Evolutionary conservation across 1,140 invertebrate species (phyloP).

Genomic region (Charaxes varanes): DNA sequence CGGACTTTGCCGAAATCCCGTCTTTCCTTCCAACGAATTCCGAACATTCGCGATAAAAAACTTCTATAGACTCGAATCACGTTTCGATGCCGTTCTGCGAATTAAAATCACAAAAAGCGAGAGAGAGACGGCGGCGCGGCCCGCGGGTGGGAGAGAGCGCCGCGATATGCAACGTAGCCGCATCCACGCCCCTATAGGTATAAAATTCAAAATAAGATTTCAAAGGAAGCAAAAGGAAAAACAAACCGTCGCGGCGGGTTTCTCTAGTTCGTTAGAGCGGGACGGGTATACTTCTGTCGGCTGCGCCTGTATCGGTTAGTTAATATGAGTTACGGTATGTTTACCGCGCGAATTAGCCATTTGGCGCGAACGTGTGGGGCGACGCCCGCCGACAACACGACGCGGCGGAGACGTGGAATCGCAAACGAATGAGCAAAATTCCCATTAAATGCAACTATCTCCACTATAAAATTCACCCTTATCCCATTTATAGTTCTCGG

Average conservation of each 20-base stretch:
- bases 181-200: slow-evolving; percentile 65
- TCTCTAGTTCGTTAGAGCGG: slow-evolving; percentile 62
- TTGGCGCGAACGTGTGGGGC: slow-evolving; percentile 56
- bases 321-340: slow-evolving; percentile 70
- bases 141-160: slow-evolving; percentile 41
- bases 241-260: slow-evolving; percentile 53
- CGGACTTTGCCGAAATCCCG: slow-evolving; percentile 44
- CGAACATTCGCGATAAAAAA: slow-evolving; percentile 65
- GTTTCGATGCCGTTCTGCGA: slow-evolving; percentile 67
- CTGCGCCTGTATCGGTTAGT: slow-evolving; percentile 47
- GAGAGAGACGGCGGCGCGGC: slow-evolving; percentile 38
- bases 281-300: slow-evolving; percentile 38
- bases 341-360: slow-evolving; percentile 67
- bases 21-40: slow-evolving; percentile 52
- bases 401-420: slow-evolving; percentile 28
- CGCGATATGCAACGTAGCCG: slow-evolving; percentile 58
- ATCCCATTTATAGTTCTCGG: slow-evolving; percentile 4
- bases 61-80: slow-evolving; percentile 64
- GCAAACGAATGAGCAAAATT: slow-evolving; percentile 32
- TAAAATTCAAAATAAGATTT: slow-evolving; percentile 73
- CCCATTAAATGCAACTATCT: slow-evolving; percentile 24
- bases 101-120: slow-evolving; percentile 72
- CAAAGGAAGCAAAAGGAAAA: slow-evolving; percentile 67
- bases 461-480: slow-evolving; percentile 23
- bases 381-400: slow-evolving; percentile 34